Evolutionary conservation across 2,888 invertebrate species (phyloP).

Genomic region (Desoria tigrina): DNA sequence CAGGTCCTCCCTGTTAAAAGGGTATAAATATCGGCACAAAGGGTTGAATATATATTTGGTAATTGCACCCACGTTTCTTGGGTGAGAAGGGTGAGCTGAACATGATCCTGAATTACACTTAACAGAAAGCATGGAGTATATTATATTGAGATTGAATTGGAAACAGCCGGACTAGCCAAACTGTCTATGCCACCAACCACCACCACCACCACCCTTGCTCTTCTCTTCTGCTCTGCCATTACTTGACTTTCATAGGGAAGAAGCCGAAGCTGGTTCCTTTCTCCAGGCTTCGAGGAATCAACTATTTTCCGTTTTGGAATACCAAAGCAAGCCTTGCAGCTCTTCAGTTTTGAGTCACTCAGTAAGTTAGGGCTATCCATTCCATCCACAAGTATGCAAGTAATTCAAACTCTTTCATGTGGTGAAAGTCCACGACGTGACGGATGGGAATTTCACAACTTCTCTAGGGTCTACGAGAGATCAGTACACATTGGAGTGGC

Average conservation of each 20-base stretch:
- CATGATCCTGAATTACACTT: conserved; percentile 14
- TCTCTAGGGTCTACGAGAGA: too few species aligned
- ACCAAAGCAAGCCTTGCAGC: conserved; percentile 1
- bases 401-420: too few species aligned
- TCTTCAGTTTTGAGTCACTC: background rate
- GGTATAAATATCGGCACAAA: background rate
- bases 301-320: conserved; percentile 1
- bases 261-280: background rate
- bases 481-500: too few species aligned
- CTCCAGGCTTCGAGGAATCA: background rate
- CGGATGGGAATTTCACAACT: too few species aligned
- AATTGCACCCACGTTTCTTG: background rate
- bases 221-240: background rate
- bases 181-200: too few species aligned
- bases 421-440: too few species aligned
- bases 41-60: conserved; percentile 2
- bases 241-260: background rate
- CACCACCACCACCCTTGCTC: too few species aligned
- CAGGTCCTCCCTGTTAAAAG: too few species aligned
- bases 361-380: background rate
- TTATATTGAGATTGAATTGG: conserved; percentile 14
- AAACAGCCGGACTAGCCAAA: conserved; percentile 1
- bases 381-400: conserved; percentile 7
- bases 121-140: conserved; percentile 2
- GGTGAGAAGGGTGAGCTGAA: conserved; percentile 9